Conservation (phyloP, 1,140 invertebrate species). For the Lasaia peninsularis region DNA sequence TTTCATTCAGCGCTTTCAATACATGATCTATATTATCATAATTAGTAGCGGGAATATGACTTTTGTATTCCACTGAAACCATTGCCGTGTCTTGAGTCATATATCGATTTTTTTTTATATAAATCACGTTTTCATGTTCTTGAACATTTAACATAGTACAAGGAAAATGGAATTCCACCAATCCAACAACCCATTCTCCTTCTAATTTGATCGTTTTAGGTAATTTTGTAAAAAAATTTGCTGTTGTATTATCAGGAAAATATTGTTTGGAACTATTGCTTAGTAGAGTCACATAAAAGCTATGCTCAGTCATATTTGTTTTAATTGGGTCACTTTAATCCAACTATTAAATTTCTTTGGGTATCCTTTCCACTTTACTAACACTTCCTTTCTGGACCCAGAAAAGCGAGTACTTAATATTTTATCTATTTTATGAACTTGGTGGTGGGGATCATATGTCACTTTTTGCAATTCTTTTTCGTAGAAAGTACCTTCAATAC, state of each 20-base stretch:
- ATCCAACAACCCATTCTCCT: slow-evolving; percentile 36
- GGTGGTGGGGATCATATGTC: slow-evolving; percentile 17
- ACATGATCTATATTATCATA: slow-evolving; percentile 32
- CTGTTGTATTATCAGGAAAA: slow-evolving; percentile 38
- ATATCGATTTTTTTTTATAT: slow-evolving; percentile 1
- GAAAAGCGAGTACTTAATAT: slow-evolving; percentile 25
- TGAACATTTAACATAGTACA: slow-evolving; percentile 39
- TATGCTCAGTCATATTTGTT: slow-evolving; percentile 16
- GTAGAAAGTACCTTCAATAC: slow-evolving; percentile 34
- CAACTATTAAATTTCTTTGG: slow-evolving; percentile 24
- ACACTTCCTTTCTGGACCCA: slow-evolving; percentile 32
- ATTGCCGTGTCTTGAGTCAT: neutral
- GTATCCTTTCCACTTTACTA: slow-evolving; percentile 42
- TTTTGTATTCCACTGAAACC: slow-evolving; percentile 16
- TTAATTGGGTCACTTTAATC: slow-evolving; percentile 7
- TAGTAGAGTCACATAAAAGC: slow-evolving; percentile 36
- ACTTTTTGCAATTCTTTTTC: slow-evolving; percentile 35
- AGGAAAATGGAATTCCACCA: slow-evolving; percentile 44
- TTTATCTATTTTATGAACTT: slow-evolving; percentile 37
- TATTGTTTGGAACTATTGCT: slow-evolving; percentile 40
- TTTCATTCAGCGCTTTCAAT: slow-evolving; percentile 24
- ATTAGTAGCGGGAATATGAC: slow-evolving; percentile 32
- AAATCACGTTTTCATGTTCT: slow-evolving; percentile 26
- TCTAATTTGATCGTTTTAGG: slow-evolving; percentile 35
- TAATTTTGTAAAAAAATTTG: slow-evolving; percentile 40